Evolutionary conservation across 2,888 invertebrate genomes (phyloP).

Genomic region (Villa cingulata): DNA sequence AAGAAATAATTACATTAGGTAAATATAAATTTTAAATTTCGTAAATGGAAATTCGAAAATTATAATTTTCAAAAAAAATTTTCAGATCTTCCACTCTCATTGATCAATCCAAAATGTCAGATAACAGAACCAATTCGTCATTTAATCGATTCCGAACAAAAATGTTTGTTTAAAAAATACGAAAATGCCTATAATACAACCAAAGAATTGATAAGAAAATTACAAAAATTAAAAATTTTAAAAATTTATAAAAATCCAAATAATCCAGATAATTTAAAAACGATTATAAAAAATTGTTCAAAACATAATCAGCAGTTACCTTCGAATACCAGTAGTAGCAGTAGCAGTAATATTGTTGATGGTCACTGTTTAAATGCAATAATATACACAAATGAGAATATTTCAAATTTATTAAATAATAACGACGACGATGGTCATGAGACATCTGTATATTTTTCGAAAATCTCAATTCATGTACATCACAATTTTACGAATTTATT

Average conservation of each 20-base stretch:
- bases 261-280: background rate
- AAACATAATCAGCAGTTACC: too few relatives aligned
- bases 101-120: constrained; percentile 23
- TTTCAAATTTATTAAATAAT: background rate
- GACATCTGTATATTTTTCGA: constrained; percentile 3
- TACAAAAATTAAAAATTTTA: constrained; percentile 7
- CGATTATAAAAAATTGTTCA: too few relatives aligned
- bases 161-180: constrained; percentile 17
- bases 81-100: constrained; percentile 24
- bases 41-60: background rate
- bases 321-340: constrained; percentile 5
- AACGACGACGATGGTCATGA: too few relatives aligned
- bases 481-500: constrained; percentile 21
- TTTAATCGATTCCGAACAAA: constrained; percentile 15
- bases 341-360: background rate
- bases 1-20: constrained; percentile 20
- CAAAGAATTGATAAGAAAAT: constrained; percentile 9
- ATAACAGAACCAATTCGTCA: constrained; percentile 23
- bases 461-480: constrained; percentile 16
- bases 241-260: constrained; percentile 3
- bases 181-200: constrained; percentile 15
- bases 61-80: background rate
- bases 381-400: background rate
- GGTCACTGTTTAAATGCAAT: constrained; percentile 6
- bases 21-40: constrained; percentile 4